Percentiles rank a stretch among this genome's conserved stretches.
phyloP scores from a whole-genome alignment of 2,888 invertebrate species.

The Oscheius sp. region DNA sequence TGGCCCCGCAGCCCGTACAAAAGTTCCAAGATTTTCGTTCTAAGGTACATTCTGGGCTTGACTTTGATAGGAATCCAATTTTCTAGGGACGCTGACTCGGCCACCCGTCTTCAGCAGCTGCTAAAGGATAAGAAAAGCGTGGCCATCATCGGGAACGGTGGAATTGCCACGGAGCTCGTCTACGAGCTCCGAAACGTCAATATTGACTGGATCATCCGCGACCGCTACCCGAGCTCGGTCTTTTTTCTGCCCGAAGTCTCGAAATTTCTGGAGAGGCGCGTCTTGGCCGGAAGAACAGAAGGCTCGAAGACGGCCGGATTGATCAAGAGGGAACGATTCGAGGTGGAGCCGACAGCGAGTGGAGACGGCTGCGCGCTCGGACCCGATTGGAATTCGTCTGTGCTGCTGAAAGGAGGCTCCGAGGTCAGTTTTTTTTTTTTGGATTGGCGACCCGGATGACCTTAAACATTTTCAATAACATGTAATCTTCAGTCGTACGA shows the following conservation, averaged over 20 bases:
- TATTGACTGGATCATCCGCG: slow-evolving; percentile 92
- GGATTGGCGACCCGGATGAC: background rate
- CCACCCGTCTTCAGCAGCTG: slow-evolving; percentile 67
- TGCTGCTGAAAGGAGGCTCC: slow-evolving; percentile 57
- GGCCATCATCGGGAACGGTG: slow-evolving; percentile 93
- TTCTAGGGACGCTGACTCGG: slow-evolving; percentile 58
- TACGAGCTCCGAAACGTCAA: slow-evolving; percentile 86
- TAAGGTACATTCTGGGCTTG: slow-evolving; percentile 8
- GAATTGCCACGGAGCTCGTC: slow-evolving; percentile 95
- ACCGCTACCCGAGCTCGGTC: slow-evolving; percentile 89
- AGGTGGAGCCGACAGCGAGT: slow-evolving; percentile 28
- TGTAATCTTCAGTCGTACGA: too few relatives aligned
- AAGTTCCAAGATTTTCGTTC: background rate
- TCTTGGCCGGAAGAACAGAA: slow-evolving; percentile 14
- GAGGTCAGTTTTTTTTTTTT: slow-evolving; percentile 1
- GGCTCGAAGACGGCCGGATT: slow-evolving; percentile 63
- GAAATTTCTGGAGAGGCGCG: slow-evolving; percentile 30
- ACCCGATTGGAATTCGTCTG: slow-evolving; percentile 85
- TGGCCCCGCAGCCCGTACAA: slow-evolving; percentile 79
- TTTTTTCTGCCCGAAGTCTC: slow-evolving; percentile 90
- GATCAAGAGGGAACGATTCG: slow-evolving; percentile 73
- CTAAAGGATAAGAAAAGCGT: slow-evolving; percentile 82
- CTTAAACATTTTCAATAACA: background rate
- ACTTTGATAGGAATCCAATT: background rate
- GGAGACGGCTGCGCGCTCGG: slow-evolving; percentile 88